Evolutionary conservation across 2,797 vertebrate genomes (phyloP), one percentile per base, ranked within the genome.

Genomic region (Peromyscus melanophrys): DNA sequence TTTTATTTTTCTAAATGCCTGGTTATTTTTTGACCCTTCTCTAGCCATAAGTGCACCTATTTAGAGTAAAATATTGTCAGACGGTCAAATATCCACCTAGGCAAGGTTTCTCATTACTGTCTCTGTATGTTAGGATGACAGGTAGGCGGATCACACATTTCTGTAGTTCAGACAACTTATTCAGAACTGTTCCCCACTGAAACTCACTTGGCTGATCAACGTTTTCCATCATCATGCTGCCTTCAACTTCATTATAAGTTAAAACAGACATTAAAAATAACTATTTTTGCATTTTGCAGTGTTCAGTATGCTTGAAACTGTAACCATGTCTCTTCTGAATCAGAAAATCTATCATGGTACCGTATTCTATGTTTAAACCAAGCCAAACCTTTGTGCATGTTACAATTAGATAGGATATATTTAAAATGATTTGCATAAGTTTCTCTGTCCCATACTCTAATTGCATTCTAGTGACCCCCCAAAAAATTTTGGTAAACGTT

Each of bases 261-360:
- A 73, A 94, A 86, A 77, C 25, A 73, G 10, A 89, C 46, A 78
- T 55, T 40, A 67, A 91, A 90, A 69, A 43, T 89, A 78, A 78
- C 16, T 40, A 17, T 40, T 25, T 23, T 46, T 90, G 19, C 25
- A 71, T 87, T 5, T 61, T 37, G 8, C 4, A 8, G 6, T 77
- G 75, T 90, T 94, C 3, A 17, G 7, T 46, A 3, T 40, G 52
- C 25, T 93, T 61, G 43, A n/a, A 65, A 46, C 21, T 73, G 34
- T 52, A 9, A 59, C 76, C 4, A n/a, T 67, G 40, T 90, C 14
- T 25, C 31, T 94, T 11, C 7, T 52, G 40, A 84, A 57, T 87
- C 12, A 94, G 85, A 95, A 90, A 85, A 40, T 77, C 1, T 85
- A 94, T 76, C 34, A n/a, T 31, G 23, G 4, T 67, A 69, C 34